Percentiles rank a stretch among this genome's conserved stretches.
phyloP scores from a whole-genome alignment of 2,888 invertebrate species.

The Himalopsyche tibetana region DNA sequence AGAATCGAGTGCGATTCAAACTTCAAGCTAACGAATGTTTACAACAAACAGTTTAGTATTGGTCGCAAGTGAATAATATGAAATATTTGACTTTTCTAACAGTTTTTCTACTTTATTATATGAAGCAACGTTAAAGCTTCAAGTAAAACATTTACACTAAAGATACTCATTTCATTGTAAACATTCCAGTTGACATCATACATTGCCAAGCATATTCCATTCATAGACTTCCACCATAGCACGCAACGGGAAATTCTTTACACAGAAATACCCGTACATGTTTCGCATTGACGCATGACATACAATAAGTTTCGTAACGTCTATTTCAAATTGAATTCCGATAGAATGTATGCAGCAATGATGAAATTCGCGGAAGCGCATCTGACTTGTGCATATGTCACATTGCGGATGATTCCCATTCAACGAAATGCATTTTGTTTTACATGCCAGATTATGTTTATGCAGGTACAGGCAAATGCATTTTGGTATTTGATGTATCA shows the following conservation, averaged over 20 bases:
- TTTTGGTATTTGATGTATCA: no score
- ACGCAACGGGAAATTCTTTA: slow-evolving; percentile 18
- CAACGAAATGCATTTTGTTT: slow-evolving; percentile 22
- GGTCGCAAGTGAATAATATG: no score
- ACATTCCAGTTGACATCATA: neutral
- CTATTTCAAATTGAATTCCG: slow-evolving; percentile 61
- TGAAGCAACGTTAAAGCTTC: no score
- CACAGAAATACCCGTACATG: slow-evolving; percentile 13
- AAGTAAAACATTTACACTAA: no score
- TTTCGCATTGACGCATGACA: slow-evolving; percentile 20
- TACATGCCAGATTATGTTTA: neutral
- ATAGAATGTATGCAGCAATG: slow-evolving; percentile 51
- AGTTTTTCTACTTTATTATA: no score
- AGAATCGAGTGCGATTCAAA: no score
- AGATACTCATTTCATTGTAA: no score
- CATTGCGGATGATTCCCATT: neutral
- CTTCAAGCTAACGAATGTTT: no score
- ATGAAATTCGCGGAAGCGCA: slow-evolving; percentile 53
- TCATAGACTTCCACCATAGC: neutral
- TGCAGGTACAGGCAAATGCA: neutral
- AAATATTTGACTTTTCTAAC: no score
- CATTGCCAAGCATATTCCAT: neutral
- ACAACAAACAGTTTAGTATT: no score
- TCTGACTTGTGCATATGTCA: slow-evolving; percentile 46
- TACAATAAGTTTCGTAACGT: slow-evolving; percentile 47